Base-by-base conservation (phyloP, 1,140 invertebrate genomes). In the Saccostrea cuccullata region DNA sequence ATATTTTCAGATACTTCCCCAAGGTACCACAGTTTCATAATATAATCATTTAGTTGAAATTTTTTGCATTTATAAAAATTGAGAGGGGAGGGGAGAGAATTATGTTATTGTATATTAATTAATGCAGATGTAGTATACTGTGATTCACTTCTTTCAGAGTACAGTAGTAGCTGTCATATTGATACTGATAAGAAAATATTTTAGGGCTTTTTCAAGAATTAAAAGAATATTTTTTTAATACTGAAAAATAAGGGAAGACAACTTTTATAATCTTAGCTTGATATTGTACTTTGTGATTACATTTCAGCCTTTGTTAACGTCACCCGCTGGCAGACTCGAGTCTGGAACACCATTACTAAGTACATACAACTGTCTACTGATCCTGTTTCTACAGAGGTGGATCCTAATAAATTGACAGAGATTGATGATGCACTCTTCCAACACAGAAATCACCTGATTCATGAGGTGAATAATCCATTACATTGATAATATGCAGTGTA, bases 331-430 rank as follows among this genome's bases (percentile, higher is more conserved):
- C 82, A 84, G 55, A 55, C 8, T 11, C 40, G 40, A 13, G 82
- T 84, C n/a, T 84, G 82, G 82, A 84, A 55, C 40, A 84, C n/a
- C 20, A 84, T 84, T 56, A 56, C 40, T 8, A 55, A 47, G 20
- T 84, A 84, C 23, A 56, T 84, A 84, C 17, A 84, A 5, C 17
- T 55, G 0, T 23, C 40, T 1, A 55, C 11, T 23, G 40, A 84
- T 55, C 40, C 40, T 30, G 2, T 55, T 23, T 55, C 40, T n/a
- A 55, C 82, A 84, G 55, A 56, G n/a, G n/a, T 55, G 40, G 82
- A 84, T 56, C 40, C 40, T 55, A 55, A 8, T 2, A 84, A 84
- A 84, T 20, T 84, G 40, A 26, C 82, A 9, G 23, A 55, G 23
- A 56, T 84, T 55, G 82, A 84, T 5, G 20, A 84, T 84, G 20